Conservation (phyloP, 1,140 invertebrate genomes). For the Meloidogyne hapla region DNA sequence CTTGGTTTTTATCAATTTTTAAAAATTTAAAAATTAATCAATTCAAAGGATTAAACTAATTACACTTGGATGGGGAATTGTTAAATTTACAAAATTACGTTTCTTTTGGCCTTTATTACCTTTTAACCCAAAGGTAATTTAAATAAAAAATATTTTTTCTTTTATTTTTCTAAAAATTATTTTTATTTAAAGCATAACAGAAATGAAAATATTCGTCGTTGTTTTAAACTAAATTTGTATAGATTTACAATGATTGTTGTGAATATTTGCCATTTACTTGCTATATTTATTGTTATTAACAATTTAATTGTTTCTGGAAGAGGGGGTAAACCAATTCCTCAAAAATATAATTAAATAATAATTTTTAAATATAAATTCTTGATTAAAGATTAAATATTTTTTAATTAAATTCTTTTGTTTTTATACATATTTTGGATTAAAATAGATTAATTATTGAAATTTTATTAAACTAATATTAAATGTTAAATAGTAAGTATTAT, state of each 20-base stretch:
- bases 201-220: conserved; percentile 59
- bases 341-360: not conserved
- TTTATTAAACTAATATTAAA: too few relatives aligned
- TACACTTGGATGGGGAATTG: conserved; percentile 60
- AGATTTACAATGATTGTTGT: conserved; percentile 59
- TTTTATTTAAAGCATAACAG: conserved; percentile 17
- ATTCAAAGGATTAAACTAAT: conserved; percentile 52
- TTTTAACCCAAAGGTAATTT: conserved; percentile 55
- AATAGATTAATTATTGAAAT: too few relatives aligned
- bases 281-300: conserved; percentile 61
- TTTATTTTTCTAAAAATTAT: not conserved
- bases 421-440: too few relatives aligned
- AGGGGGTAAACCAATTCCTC: conserved; percentile 53
- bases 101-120: conserved; percentile 63
- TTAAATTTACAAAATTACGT: conserved; percentile 62
- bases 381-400: too few relatives aligned
- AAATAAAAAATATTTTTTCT: not conserved
- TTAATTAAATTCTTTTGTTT: too few relatives aligned
- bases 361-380: too few relatives aligned
- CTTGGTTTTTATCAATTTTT: conserved; percentile 33
- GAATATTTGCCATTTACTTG: conserved; percentile 61
- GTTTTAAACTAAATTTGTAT: conserved; percentile 59
- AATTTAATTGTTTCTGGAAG: conserved; percentile 54
- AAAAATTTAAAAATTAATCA: not conserved
- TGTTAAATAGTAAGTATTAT: too few relatives aligned